A percentile compares a stretch with the other conserved stretches of the same genome.
Evolutionary conservation across 2,113 vertebrate species (phyloP).

Genomic region (Engystomops pustulosus): DNA sequence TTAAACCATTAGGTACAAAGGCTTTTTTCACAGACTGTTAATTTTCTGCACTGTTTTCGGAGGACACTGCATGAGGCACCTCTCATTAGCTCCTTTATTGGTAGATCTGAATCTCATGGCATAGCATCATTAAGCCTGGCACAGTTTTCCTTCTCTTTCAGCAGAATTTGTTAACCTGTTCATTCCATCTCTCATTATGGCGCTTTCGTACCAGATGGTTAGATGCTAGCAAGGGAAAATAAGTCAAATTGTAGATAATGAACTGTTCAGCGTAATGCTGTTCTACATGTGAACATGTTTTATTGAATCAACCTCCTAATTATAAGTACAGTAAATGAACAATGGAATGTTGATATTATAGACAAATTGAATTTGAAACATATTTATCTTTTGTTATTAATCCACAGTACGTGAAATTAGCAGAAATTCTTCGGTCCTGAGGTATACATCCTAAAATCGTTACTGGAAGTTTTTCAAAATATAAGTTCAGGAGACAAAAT

Average conservation of each 20-base stretch:
- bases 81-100: conserved; percentile 71
- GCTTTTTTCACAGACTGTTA: conserved; percentile 53
- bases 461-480: conserved; percentile 43
- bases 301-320: neutral
- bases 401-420: neutral
- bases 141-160: conserved; percentile 66
- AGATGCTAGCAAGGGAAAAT: conserved; percentile 60
- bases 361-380: neutral
- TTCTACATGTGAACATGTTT: conserved; percentile 32
- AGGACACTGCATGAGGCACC: conserved; percentile 62
- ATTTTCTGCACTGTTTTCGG: conserved; percentile 64
- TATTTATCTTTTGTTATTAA: neutral
- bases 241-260: conserved; percentile 69
- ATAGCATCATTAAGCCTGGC: conserved; percentile 67
- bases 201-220: conserved; percentile 65
- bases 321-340: neutral
- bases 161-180: conserved; percentile 65
- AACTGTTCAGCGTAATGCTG: neutral
- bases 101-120: conserved; percentile 66
- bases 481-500: conserved; percentile 29
- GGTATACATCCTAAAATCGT: conserved; percentile 2
- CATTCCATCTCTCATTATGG: conserved; percentile 62
- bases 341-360: neutral
- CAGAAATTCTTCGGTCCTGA: neutral
- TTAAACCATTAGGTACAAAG: conserved; percentile 52